Percentiles rank a stretch among this genome's conserved stretches.
Evolutionary conservation across 2,888 invertebrate genomes (phyloP).

Genomic region (Oscheius myriophilus): DNA sequence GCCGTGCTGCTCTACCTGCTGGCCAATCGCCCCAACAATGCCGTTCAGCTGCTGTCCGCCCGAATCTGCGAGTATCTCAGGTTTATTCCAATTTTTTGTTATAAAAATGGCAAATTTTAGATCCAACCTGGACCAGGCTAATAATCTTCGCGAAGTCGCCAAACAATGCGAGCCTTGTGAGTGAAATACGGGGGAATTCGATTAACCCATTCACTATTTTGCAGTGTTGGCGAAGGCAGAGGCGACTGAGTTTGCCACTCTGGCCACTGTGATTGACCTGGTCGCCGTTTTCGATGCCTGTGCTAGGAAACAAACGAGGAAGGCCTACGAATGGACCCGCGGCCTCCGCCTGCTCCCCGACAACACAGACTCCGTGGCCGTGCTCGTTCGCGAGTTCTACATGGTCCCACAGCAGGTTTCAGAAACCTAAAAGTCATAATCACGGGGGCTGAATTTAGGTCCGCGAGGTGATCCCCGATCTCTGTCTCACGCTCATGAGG

Average conservation of each 20-base stretch:
- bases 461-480: slow-evolving; percentile 60
- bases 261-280: slow-evolving; percentile 54
- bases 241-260: slow-evolving; percentile 41
- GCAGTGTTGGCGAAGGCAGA: slow-evolving; percentile 38
- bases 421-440: too few species aligned
- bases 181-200: not conserved
- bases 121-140: slow-evolving; percentile 14
- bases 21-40: slow-evolving; percentile 41
- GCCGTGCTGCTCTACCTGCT: slow-evolving; percentile 57
- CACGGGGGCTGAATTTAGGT: too few species aligned
- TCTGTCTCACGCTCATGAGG: slow-evolving; percentile 61
- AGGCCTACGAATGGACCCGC: slow-evolving; percentile 36
- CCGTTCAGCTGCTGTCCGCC: slow-evolving; percentile 39
- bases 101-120: slow-evolving; percentile 3
- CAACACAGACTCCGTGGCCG: slow-evolving; percentile 40
- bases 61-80: slow-evolving; percentile 43
- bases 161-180: slow-evolving; percentile 12
- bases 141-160: slow-evolving; percentile 11
- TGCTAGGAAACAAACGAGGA: slow-evolving; percentile 38
- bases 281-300: slow-evolving; percentile 53
- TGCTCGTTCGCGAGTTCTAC: slow-evolving; percentile 56
- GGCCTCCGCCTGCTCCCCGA: slow-evolving; percentile 48
- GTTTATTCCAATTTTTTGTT: not conserved
- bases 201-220: not conserved
- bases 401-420: slow-evolving; percentile 50